These are phyloP conservation scores for Apamea anceps DNA, from an alignment of 2,888 invertebrate species.

Conservation along the genomic window DNA sequence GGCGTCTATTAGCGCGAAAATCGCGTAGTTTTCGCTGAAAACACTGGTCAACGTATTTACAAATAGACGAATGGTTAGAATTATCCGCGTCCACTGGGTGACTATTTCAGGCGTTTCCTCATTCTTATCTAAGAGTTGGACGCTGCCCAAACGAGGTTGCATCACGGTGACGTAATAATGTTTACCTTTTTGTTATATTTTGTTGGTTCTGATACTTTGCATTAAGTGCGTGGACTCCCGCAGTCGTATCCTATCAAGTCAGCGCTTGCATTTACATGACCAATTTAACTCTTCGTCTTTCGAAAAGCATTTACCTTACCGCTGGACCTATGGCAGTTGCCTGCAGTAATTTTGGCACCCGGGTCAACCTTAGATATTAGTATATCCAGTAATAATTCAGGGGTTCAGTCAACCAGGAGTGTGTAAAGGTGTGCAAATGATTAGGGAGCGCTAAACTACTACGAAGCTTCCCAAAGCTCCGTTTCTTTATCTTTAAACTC, in stretches of 20 bases:
- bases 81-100: conserved; percentile 37
- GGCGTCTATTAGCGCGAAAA: background rate
- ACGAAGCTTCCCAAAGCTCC: no score
- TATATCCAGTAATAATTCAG: no score
- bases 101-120: conserved; percentile 76
- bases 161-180: conserved; percentile 59
- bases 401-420: no score
- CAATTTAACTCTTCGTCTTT: background rate
- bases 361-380: no score
- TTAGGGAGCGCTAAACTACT: no score
- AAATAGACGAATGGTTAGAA: conserved; percentile 48
- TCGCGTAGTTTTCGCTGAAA: background rate
- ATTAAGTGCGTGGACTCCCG: background rate
- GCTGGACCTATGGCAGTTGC: background rate
- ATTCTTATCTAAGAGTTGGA: conserved; percentile 74
- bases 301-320: no score
- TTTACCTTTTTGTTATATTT: conserved; percentile 56
- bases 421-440: no score
- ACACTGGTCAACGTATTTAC: conserved; percentile 42
- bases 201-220: conserved; percentile 2
- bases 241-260: background rate
- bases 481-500: no score
- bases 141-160: conserved; percentile 67
- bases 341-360: no score
- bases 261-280: no score